Conservation (phyloP, 2,888 invertebrate genomes). For the Sipha maydis region DNA sequence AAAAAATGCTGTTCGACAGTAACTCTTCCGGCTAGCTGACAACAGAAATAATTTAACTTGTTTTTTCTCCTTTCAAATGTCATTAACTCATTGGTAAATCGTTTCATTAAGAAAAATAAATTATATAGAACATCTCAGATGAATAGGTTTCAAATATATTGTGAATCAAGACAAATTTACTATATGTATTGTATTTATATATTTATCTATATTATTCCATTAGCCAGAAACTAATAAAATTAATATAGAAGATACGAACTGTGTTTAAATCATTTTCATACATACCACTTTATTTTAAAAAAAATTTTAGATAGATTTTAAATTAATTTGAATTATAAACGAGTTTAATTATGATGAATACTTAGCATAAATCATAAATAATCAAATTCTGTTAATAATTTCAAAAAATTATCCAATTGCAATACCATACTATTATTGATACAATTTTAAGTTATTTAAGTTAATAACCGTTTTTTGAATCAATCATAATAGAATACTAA, state of each 20-base stretch:
- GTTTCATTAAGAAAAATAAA: background rate
- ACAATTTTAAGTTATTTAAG: too few species aligned
- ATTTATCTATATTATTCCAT: background rate
- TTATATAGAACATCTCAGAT: background rate
- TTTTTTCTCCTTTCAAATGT: background rate
- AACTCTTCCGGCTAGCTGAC: too few species aligned
- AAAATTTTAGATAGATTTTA: too few species aligned
- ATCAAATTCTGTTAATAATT: background rate
- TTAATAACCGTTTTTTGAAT: too few species aligned
- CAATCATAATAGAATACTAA: too few species aligned
- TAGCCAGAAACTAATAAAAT: background rate
- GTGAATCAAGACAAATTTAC: conserved; percentile 13
- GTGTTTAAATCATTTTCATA: background rate
- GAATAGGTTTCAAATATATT: background rate
- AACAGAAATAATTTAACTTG: background rate
- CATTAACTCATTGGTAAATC: background rate
- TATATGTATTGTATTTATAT: background rate
- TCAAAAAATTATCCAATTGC: background rate
- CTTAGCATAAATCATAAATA: background rate
- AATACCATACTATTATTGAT: background rate
- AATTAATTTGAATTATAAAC: background rate
- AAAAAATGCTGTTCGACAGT: background rate
- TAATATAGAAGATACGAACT: background rate
- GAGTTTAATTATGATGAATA: background rate
- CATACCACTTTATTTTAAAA: background rate